These are phyloP conservation scores for Drosophila paramelanica DNA, from an alignment of 2,888 invertebrate genomes.

Conservation along the genomic window DNA sequence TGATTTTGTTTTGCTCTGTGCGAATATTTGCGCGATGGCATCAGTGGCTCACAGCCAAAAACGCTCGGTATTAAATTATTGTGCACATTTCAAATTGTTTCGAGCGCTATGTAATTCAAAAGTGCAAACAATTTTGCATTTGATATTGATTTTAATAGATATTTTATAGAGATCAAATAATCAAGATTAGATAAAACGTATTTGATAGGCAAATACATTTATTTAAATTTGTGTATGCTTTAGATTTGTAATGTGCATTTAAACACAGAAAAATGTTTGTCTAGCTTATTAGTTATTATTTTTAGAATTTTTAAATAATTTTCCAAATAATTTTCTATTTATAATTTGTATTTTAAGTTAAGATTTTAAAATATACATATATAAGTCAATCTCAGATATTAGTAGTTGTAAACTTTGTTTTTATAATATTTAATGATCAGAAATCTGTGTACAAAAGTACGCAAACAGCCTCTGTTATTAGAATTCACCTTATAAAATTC, in stretches of 20 bases:
- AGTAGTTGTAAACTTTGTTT: too few species aligned
- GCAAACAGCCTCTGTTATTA: background rate
- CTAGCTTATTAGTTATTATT: too few species aligned
- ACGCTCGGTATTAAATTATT: slow-evolving; percentile 42
- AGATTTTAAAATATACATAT: too few species aligned
- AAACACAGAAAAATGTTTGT: too few species aligned
- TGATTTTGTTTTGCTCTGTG: slow-evolving; percentile 55
- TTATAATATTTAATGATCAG: too few species aligned
- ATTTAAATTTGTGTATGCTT: background rate
- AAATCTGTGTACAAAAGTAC: too few species aligned
- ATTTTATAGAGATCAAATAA: slow-evolving; percentile 8
- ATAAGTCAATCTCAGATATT: too few species aligned
- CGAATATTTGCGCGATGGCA: slow-evolving; percentile 55
- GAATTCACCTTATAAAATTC: slow-evolving; percentile 5
- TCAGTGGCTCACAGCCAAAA: slow-evolving; percentile 63
- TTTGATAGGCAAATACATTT: background rate
- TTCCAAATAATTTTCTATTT: too few species aligned
- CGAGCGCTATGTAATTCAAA: slow-evolving; percentile 56
- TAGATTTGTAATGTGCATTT: background rate
- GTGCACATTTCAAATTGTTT: slow-evolving; percentile 42
- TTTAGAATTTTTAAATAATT: too few species aligned
- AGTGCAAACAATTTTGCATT: slow-evolving; percentile 48
- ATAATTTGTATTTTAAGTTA: too few species aligned
- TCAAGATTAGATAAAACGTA: background rate
- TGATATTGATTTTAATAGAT: slow-evolving; percentile 44